phyloP scores from a whole-genome alignment of 2,888 invertebrate species.

The Serripes groenlandicus region DNA sequence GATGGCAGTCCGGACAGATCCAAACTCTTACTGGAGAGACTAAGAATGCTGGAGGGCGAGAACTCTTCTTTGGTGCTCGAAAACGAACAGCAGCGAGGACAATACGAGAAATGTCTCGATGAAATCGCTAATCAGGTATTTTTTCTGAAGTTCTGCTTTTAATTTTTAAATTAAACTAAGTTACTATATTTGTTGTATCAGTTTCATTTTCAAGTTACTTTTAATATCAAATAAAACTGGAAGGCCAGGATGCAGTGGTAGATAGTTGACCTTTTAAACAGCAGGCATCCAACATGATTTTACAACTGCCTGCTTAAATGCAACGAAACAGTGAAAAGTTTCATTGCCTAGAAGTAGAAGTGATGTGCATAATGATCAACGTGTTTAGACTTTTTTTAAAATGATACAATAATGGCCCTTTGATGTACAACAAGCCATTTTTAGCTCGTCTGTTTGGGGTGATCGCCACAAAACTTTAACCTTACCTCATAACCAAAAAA shows the following conservation, averaged over 20 bases:
- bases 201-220: too few relatives aligned
- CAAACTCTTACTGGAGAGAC: constrained; percentile 88
- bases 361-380: too few relatives aligned
- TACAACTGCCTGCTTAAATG: not conserved
- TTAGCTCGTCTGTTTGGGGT: too few relatives aligned
- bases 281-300: not conserved
- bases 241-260: not conserved
- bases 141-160: too few relatives aligned
- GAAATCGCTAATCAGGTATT: constrained; percentile 90
- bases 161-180: too few relatives aligned
- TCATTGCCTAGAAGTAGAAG: not conserved
- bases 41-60: constrained; percentile 89
- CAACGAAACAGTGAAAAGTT: not conserved
- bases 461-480: too few relatives aligned
- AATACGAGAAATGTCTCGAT: constrained; percentile 90
- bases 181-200: too few relatives aligned
- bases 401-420: too few relatives aligned
- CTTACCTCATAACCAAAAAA: too few relatives aligned
- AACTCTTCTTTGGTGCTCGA: constrained; percentile 90
- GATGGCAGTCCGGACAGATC: constrained; percentile 79
- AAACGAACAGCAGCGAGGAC: constrained; percentile 90
- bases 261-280: not conserved
- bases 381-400: too few relatives aligned
- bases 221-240: not conserved
- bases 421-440: too few relatives aligned